Evolutionary conservation across 2,888 invertebrate species (phyloP).

Genomic region (Diarsia rubi): DNA sequence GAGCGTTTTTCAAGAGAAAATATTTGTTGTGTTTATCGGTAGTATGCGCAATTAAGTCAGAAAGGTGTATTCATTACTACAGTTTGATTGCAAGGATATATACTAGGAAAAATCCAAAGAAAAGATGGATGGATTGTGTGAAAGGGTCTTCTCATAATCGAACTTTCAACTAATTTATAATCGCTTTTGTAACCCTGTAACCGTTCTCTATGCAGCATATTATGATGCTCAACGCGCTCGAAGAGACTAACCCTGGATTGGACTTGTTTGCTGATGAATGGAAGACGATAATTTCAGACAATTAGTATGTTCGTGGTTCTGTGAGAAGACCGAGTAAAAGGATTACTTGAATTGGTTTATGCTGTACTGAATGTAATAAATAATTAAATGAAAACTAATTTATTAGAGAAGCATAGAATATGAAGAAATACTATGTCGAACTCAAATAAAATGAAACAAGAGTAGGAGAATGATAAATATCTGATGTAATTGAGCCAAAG

Average conservation of each 20-base stretch:
- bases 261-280: too few species aligned
- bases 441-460: background rate
- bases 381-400: background rate
- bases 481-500: background rate
- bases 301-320: too few species aligned
- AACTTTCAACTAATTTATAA: too few species aligned
- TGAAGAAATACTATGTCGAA: background rate
- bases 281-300: too few species aligned
- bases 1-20: background rate
- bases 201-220: too few species aligned
- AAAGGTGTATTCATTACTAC: background rate
- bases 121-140: background rate
- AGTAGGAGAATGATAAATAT: background rate
- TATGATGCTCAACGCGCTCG: too few species aligned
- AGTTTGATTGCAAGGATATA: background rate
- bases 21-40: constrained; percentile 13
- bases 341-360: too few species aligned
- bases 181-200: too few species aligned
- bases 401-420: background rate
- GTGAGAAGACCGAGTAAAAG: too few species aligned
- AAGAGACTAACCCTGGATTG: too few species aligned
- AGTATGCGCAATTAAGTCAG: background rate
- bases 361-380: too few species aligned
- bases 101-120: background rate
- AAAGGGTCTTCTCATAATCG: background rate